A percentile compares a stretch with the other conserved stretches of the same genome.
phyloP scores from a whole-genome alignment of 1,140 invertebrate species.

The Procambarus virginalis region DNA sequence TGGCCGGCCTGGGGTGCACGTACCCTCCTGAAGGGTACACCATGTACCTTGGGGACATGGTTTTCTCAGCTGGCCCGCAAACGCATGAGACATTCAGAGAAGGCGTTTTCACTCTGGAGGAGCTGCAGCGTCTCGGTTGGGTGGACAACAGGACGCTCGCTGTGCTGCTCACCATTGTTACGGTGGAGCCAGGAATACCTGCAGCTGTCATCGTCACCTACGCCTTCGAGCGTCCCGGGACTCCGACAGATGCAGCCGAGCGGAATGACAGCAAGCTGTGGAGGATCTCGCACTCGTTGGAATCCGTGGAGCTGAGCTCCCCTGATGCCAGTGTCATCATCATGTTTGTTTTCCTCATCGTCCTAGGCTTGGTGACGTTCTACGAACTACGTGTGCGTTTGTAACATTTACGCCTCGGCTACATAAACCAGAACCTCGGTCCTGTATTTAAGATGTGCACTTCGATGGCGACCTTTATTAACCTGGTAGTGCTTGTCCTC shows the following conservation, averaged over 20 bases:
- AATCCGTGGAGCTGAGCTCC: slow-evolving; percentile 2
- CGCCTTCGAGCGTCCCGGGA: slow-evolving; percentile 13
- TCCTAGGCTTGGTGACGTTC: neutral
- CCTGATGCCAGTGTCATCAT: neutral
- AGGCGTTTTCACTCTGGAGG: neutral
- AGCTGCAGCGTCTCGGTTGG: neutral
- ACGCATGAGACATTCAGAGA: neutral
- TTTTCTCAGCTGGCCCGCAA: neutral
- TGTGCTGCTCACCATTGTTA: slow-evolving; percentile 9
- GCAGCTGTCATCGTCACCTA: neutral
- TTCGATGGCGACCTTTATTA: neutral
- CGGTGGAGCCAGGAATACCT: neutral
- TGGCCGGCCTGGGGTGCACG: neutral
- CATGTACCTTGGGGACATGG: slow-evolving; percentile 13
- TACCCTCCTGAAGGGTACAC: slow-evolving; percentile 18
- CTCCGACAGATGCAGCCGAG: neutral
- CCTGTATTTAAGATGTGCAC: neutral
- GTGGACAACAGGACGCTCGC: slow-evolving; percentile 2
- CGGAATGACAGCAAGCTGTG: neutral
- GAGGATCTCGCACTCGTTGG: slow-evolving; percentile 7
- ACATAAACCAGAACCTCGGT: neutral
- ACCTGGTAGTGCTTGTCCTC: neutral
- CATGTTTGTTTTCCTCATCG: neutral
- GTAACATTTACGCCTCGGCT: neutral
- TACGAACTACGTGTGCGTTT: neutral